A percentile compares a stretch with the other conserved stretches of the same genome.
These are phyloP conservation scores for Scaptomyza parva DNA, from an alignment of 2,888 invertebrate genomes.

Conservation along the genomic window DNA sequence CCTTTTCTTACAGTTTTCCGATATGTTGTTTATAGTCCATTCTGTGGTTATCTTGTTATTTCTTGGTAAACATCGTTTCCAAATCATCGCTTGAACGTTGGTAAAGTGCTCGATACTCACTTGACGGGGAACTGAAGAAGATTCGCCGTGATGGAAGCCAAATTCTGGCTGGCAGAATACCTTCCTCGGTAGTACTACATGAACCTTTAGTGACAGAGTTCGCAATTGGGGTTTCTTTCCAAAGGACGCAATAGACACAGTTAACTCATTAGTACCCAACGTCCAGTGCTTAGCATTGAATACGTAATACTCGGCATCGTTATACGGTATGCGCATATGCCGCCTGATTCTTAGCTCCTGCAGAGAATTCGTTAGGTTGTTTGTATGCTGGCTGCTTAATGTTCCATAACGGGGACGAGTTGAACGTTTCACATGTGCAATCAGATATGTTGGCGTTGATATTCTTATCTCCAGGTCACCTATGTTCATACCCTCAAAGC, in stretches of 20 bases:
- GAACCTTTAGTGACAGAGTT: slow-evolving; percentile 16
- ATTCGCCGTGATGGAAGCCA: slow-evolving; percentile 15
- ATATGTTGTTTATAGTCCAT: slow-evolving; percentile 17
- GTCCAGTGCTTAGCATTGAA: slow-evolving; percentile 26
- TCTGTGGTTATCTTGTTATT: not conserved
- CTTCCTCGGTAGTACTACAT: slow-evolving; percentile 1
- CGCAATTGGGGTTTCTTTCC: not conserved
- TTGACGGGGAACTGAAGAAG: not conserved
- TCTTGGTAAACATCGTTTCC: slow-evolving; percentile 6
- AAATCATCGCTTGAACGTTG: slow-evolving; percentile 44
- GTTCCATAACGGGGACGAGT: not conserved
- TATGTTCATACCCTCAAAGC: slow-evolving; percentile 21
- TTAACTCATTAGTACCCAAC: slow-evolving; percentile 29
- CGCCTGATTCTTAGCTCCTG: slow-evolving; percentile 30
- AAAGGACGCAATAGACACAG: slow-evolving; percentile 9
- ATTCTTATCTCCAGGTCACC: slow-evolving; percentile 15
- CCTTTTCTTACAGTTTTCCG: slow-evolving; percentile 27
- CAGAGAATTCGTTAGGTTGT: slow-evolving; percentile 26
- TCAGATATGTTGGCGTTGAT: slow-evolving; percentile 31
- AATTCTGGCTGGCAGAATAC: slow-evolving; percentile 4
- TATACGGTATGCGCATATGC: slow-evolving; percentile 29
- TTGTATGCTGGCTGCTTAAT: slow-evolving; percentile 12
- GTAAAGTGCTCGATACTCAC: slow-evolving; percentile 16
- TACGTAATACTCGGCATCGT: slow-evolving; percentile 14
- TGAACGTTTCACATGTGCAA: slow-evolving; percentile 5